Evolutionary conservation across 2,113 vertebrate genomes (phyloP).

Genomic region (Sylvia atricapilla): DNA sequence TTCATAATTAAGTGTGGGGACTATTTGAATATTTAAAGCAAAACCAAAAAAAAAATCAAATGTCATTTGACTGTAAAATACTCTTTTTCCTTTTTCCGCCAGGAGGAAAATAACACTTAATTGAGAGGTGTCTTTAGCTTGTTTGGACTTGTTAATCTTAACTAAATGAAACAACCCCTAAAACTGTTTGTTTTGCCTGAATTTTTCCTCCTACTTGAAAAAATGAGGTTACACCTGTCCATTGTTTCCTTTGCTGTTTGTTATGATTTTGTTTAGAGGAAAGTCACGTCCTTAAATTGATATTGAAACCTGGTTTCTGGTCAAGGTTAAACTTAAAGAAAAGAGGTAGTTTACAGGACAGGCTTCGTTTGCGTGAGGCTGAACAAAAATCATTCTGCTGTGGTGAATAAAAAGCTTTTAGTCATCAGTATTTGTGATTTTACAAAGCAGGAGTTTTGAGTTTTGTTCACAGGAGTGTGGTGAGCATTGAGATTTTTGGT

Average conservation of each 20-base stretch:
- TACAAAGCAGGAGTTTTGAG: background rate
- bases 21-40: background rate
- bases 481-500: background rate
- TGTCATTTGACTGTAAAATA: background rate
- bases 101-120: background rate
- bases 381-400: background rate
- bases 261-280: background rate
- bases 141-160: background rate
- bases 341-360: background rate
- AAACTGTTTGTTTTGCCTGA: background rate
- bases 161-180: background rate
- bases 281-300: background rate
- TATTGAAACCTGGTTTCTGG: background rate
- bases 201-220: background rate
- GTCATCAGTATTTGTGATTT: background rate
- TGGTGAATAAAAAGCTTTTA: background rate
- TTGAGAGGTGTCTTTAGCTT: background rate
- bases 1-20: background rate
- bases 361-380: background rate
- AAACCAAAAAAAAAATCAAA: background rate
- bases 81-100: background rate
- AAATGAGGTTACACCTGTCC: background rate
- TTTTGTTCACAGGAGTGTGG: background rate
- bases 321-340: background rate
- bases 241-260: background rate